Evolutionary conservation across 2,888 invertebrate genomes (phyloP), one percentile per base, ranked within the genome.

Genomic region (Folsomia manolachei): DNA sequence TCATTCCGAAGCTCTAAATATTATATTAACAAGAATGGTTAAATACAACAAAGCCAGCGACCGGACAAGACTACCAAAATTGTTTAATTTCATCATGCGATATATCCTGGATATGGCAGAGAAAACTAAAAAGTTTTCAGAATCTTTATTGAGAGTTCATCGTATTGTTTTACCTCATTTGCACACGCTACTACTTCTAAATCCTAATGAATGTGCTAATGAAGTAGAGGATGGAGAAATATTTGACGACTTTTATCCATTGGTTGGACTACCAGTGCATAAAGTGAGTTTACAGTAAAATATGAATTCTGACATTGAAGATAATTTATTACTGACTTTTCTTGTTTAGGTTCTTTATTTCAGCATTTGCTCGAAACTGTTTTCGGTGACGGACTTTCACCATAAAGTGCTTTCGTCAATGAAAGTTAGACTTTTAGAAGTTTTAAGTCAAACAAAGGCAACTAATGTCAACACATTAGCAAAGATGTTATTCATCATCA

Each of bases 361-460:
- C 74, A 95, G 95, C 85, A 82, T 94, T 76, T 87, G 94, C 1
- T 89, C 91, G 7, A 84, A 91, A 61, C 83, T 97, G 69, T 97
- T 92, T 84, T 92, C 96, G 0, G 90, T 95, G 0, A 95, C 96
- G 0, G 97, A 97, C 84, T 94, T 91, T 83, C 87, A 90, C 56
- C 97, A 97, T 87, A 90, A 90, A 0, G 89, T 97, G 1, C 91
- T 91, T n/a, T 93, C 93, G 18, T 95, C 95, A n/a, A 84, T 88
- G 25, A 82, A 92, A 79, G 86, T 93, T 76, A 93, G 95, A 80
- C 92, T 96, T 85, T 88, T 91, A 52, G 85, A 87, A 67, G 85
- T 89, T 11, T 71, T 56, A 27, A 69, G 52, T 26, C 53, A n/a
- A 23, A n/a, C 21, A 11, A 53, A 63, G 23, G 39, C 63, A 21